These are phyloP conservation scores for Neoitamus cyanurus DNA, from an alignment of 2,888 invertebrate genomes.

Conservation along the genomic window DNA sequence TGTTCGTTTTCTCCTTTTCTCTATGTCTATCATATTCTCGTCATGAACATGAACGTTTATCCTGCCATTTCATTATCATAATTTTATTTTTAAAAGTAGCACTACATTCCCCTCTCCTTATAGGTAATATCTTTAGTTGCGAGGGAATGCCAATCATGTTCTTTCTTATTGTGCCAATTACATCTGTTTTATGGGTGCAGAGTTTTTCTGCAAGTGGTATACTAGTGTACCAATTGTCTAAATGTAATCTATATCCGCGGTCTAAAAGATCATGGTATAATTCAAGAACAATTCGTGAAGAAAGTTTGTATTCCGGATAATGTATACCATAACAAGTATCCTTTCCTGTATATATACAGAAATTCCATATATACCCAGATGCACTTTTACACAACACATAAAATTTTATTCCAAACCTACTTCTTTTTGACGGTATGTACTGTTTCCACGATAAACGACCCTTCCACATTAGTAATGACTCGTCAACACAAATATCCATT, in stretches of 20 bases:
- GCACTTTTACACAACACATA: constrained; percentile 17
- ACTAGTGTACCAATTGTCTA: constrained; percentile 19
- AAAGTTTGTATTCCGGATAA: constrained; percentile 17
- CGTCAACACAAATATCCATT: not conserved
- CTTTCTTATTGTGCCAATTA: constrained; percentile 1
- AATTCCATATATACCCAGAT: constrained; percentile 21
- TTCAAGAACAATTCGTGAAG: constrained; percentile 23
- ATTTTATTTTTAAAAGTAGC: not conserved
- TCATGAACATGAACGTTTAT: not conserved
- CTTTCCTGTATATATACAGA: constrained; percentile 16
- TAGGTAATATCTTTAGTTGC: not conserved
- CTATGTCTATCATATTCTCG: constrained; percentile 5
- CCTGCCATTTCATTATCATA: constrained; percentile 2
- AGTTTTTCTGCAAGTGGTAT: constrained; percentile 29
- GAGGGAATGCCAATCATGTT: not conserved
- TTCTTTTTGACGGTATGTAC: constrained; percentile 25
- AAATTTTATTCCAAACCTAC: constrained; percentile 22
- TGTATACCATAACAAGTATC: constrained; percentile 9
- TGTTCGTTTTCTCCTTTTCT: constrained; percentile 14
- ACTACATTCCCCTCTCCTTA: not conserved
- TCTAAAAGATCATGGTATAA: constrained; percentile 18
- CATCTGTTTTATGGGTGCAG: constrained; percentile 13
- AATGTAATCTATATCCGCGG: constrained; percentile 19
- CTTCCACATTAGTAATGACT: constrained; percentile 8
- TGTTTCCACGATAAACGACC: constrained; percentile 10